Base-by-base conservation (phyloP, 92 coral and sea anemone genomes). In the Bergia sp. region DNA sequence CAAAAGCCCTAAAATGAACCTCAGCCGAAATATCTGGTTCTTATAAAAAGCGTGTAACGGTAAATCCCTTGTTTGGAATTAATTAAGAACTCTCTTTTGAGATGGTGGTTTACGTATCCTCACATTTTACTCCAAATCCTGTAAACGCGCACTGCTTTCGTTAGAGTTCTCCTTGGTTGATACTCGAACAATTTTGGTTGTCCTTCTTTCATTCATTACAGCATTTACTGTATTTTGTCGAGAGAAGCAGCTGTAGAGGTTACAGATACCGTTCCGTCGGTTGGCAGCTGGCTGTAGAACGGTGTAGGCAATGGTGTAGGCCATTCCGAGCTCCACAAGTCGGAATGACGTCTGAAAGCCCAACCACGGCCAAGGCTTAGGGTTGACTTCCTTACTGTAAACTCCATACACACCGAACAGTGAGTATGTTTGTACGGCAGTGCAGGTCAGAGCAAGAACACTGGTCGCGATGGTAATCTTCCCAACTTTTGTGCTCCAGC, bases 281-380 rank as follows among this genome's bases (percentile, higher is more conserved):
- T 53, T 69, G 5, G 38, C 84, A 4, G 92, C 81, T 36, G 96
- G 95, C 45, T 95, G 96, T 49, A 90, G 86, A 65, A 96, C 98
- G 20, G 94, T 95, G 90, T 96, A 96, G 15, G 96, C 94, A 45
- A 96, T 89, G 2, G 95, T 92, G 73, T 57, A 58, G 0, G 96
- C 98, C 95, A 96, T 90, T 39, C 88, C 94, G 40, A 96, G 93
- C 90, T 96, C 99, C 20, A 90, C 92, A 12, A 95, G 74, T 18
- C 99, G 94, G 89, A 93, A 96, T 3, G 90, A 76, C 13, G 98
- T 93, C 86, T 95, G 95, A 57, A 93, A 96, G 12, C 67, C 91
- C 91, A 91, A 92, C 99, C 99, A 96, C 9, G 98, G 99, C 99
- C 99, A 96, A 6, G 98, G 96, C 2, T 93, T 79, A 20, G 96